phyloP scores from a whole-genome alignment of 1,140 invertebrate genomes.

The Musca vetustissima region DNA sequence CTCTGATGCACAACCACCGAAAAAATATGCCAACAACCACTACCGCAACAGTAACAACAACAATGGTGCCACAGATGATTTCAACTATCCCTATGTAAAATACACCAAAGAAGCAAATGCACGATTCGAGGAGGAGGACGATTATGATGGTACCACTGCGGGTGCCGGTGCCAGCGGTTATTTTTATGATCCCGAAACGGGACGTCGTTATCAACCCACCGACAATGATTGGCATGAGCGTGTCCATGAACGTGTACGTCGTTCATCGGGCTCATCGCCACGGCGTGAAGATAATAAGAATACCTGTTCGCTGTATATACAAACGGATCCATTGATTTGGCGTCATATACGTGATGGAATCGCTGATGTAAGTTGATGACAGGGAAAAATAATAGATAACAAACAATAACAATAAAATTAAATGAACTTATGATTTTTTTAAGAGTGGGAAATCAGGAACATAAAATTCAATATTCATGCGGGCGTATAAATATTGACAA shows the following conservation, averaged over 20 bases:
- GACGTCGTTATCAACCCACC: slow-evolving; percentile 37
- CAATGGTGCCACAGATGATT: slow-evolving; percentile 56
- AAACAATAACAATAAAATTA: too few relatives aligned
- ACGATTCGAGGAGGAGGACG: slow-evolving; percentile 4
- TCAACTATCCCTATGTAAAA: slow-evolving; percentile 54
- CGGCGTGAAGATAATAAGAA: slow-evolving; percentile 73
- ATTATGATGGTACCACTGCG: too few relatives aligned
- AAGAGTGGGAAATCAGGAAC: too few relatives aligned
- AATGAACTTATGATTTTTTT: too few relatives aligned
- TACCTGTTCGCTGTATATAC: slow-evolving; percentile 93
- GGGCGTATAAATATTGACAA: too few relatives aligned
- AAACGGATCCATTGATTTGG: slow-evolving; percentile 97
- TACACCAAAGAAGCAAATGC: slow-evolving; percentile 56
- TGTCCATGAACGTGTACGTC: slow-evolving; percentile 51
- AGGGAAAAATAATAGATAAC: too few relatives aligned
- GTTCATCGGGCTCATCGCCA: slow-evolving; percentile 59
- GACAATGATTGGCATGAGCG: slow-evolving; percentile 42
- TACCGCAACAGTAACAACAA: slow-evolving; percentile 30
- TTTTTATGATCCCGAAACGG: slow-evolving; percentile 50
- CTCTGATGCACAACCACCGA: slow-evolving; percentile 46
- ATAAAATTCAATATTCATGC: too few relatives aligned
- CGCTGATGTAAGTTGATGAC: slow-evolving; percentile 63
- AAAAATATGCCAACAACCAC: slow-evolving; percentile 46
- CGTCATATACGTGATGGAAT: slow-evolving; percentile 78
- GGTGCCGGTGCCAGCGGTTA: slow-evolving; percentile 8